Percentiles rank a stretch among this genome's conserved stretches.
Evolutionary conservation across 2,888 invertebrate genomes (phyloP).

Genomic region (Hemistola chrysoprasaria): DNA sequence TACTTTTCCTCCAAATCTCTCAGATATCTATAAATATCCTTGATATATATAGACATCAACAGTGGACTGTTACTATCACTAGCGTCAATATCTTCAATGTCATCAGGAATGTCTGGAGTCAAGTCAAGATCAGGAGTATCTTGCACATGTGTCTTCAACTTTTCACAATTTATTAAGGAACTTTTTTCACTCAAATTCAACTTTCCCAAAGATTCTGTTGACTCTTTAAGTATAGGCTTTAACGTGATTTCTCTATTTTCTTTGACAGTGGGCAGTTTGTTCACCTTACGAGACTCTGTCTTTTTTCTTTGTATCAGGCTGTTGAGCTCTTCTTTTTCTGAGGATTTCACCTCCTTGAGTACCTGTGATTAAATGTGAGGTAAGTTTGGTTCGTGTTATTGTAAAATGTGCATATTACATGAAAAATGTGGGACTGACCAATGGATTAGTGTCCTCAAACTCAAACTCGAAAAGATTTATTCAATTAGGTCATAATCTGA

Average conservation of each 20-base stretch:
- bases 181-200: constrained; percentile 41
- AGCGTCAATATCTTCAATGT: constrained; percentile 88
- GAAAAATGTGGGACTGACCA: no score
- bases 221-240: constrained; percentile 58
- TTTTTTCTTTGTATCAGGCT: constrained; percentile 49
- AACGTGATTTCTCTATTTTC: constrained; percentile 45
- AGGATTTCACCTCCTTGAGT: constrained; percentile 55
- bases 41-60: constrained; percentile 91
- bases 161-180: constrained; percentile 15
- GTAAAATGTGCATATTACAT: no score
- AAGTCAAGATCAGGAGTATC: constrained; percentile 11
- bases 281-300: constrained; percentile 45
- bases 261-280: constrained; percentile 48
- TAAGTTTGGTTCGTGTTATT: no score
- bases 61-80: constrained; percentile 88
- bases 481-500: no score
- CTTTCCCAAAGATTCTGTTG: constrained; percentile 62
- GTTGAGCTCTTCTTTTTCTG: constrained; percentile 48
- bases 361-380: constrained; percentile 41
- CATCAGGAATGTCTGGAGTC: constrained; percentile 50
- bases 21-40: constrained; percentile 94
- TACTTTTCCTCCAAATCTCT: constrained; percentile 87
- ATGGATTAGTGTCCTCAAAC: no score
- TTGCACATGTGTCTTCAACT: constrained; percentile 9
- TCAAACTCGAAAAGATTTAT: no score